A percentile compares a stretch with the other conserved stretches of the same genome.
phyloP scores from a whole-genome alignment of 2,888 invertebrate genomes.

The Zelleria hepariella region DNA sequence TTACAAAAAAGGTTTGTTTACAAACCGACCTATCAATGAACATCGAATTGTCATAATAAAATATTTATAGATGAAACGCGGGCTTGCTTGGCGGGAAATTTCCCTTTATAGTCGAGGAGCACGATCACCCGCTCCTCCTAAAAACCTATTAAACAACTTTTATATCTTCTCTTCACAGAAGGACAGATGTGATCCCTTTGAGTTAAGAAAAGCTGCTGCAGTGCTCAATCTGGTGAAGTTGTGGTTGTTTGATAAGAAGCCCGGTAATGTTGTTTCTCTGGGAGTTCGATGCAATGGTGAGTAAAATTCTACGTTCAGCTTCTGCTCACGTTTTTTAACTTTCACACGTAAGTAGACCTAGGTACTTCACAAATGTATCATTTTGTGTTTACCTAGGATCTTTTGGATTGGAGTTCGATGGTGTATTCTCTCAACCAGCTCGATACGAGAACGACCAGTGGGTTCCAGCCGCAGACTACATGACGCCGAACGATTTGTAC shows the following conservation, averaged over 20 bases:
- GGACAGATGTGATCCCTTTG: background rate
- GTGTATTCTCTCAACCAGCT: slow-evolving; percentile 73
- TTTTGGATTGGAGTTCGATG: slow-evolving; percentile 64
- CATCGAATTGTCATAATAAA: too few relatives aligned
- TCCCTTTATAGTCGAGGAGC: too few relatives aligned
- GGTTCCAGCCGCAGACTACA: slow-evolving; percentile 49
- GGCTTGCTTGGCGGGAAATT: too few relatives aligned
- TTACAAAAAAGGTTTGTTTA: too few relatives aligned
- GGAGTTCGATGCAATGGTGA: slow-evolving; percentile 70
- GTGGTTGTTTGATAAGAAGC: slow-evolving; percentile 56
- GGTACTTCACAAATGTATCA: background rate
- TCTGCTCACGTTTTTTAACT: too few relatives aligned
- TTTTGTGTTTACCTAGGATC: slow-evolving; percentile 40
- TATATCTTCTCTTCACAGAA: background rate
- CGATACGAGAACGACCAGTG: slow-evolving; percentile 49
- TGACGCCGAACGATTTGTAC: slow-evolving; percentile 44
- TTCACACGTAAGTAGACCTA: background rate
- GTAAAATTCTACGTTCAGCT: too few relatives aligned
- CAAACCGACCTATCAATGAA: too few relatives aligned
- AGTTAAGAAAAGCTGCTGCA: slow-evolving; percentile 43
- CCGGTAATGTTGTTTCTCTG: slow-evolving; percentile 58
- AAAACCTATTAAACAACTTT: background rate
- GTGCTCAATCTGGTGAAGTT: slow-evolving; percentile 57
- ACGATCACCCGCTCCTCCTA: too few relatives aligned
- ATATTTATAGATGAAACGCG: too few relatives aligned